Percentiles rank a stretch among this genome's conserved stretches.
phyloP scores from a whole-genome alignment of 2,797 vertebrate genomes.

The Phyllotis vaccarum region DNA sequence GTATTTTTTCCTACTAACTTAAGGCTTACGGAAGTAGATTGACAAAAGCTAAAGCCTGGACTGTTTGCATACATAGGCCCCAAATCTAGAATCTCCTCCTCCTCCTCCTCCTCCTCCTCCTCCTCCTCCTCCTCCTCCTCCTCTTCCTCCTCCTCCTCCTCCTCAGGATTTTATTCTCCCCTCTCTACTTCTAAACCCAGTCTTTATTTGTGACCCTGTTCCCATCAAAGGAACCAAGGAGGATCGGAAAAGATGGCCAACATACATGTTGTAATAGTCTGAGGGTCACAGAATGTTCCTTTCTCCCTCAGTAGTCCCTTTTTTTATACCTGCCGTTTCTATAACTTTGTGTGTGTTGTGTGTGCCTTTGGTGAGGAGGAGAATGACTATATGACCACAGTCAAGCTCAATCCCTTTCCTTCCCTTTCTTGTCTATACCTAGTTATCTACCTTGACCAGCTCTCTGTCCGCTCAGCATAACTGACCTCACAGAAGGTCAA shows the following conservation, averaged over 20 bases:
- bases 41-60: background rate
- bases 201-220: background rate
- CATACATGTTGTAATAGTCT: background rate
- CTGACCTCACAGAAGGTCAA: background rate
- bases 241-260: background rate
- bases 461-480: background rate
- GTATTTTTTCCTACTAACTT: background rate
- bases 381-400: background rate
- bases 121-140: background rate
- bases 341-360: background rate
- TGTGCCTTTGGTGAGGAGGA: background rate
- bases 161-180: background rate
- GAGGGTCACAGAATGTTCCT: background rate
- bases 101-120: background rate
- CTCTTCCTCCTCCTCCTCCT: background rate
- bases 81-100: background rate
- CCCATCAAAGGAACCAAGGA: background rate
- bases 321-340: background rate
- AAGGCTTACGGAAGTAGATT: background rate
- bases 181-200: background rate
- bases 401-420: background rate
- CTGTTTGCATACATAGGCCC: too few relatives aligned
- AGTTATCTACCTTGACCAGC: background rate
- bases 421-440: slow-evolving; percentile 30
- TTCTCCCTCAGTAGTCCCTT: background rate